phyloP scores from a whole-genome alignment of 2,888 invertebrate species.

The Geophilus truncorum region DNA sequence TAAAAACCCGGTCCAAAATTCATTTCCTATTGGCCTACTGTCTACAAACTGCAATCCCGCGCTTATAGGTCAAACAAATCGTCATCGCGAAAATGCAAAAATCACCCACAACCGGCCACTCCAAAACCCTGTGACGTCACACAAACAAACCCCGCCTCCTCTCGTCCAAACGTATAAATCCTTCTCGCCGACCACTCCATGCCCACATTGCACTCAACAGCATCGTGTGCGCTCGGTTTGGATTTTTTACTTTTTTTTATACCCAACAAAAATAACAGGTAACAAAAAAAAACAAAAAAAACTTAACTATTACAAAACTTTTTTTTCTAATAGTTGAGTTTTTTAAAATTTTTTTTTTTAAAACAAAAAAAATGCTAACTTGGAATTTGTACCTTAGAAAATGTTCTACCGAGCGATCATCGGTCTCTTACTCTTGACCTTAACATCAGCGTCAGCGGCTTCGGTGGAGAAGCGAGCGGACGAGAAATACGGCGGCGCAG shows the following conservation, averaged over 20 bases:
- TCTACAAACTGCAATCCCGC: background rate
- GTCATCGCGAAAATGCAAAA: background rate
- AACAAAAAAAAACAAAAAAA: background rate
- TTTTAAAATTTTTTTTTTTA: background rate
- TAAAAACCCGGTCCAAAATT: too few species aligned
- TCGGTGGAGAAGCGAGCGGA: conserved; percentile 28
- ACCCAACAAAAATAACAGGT: background rate
- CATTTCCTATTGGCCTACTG: conserved; percentile 20
- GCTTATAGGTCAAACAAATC: background rate
- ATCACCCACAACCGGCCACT: background rate
- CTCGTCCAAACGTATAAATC: background rate
- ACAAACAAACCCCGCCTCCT: background rate
- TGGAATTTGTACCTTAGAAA: background rate
- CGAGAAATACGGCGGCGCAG: conserved; percentile 29
- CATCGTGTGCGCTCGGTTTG: background rate
- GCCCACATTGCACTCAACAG: conserved; percentile 1
- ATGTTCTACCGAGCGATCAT: background rate
- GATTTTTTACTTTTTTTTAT: background rate
- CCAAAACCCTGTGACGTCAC: background rate
- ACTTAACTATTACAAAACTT: background rate
- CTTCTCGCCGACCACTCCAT: background rate
- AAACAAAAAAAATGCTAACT: too few species aligned
- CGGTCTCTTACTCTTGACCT: background rate
- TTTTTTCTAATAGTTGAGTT: too few species aligned
- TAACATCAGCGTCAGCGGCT: background rate